phyloP scores from a whole-genome alignment of 1,140 invertebrate species.

The Zophobas morio region DNA sequence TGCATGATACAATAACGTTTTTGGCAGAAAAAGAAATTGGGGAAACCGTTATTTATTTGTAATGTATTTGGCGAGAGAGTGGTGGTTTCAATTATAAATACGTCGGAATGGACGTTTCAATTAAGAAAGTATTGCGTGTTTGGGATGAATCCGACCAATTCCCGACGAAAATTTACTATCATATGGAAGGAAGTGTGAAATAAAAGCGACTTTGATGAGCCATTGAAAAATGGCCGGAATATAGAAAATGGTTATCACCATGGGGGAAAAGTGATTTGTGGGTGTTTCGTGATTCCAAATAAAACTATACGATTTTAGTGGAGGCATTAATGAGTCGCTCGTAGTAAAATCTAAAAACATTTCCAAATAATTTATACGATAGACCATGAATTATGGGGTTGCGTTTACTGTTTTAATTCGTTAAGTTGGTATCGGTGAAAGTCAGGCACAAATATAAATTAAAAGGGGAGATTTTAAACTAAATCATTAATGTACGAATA shows the following conservation, averaged over 20 bases:
- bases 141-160: slow-evolving; percentile 37
- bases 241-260: background rate
- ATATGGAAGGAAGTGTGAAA: slow-evolving; percentile 40
- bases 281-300: slow-evolving; percentile 50
- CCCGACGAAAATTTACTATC: slow-evolving; percentile 35
- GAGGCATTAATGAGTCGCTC: slow-evolving; percentile 52
- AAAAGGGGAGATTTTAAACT: slow-evolving; percentile 55
- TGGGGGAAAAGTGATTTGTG: slow-evolving; percentile 31
- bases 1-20: slow-evolving; percentile 44
- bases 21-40: slow-evolving; percentile 42
- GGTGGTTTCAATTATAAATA: slow-evolving; percentile 51
- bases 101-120: slow-evolving; percentile 51
- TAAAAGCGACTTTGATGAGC: slow-evolving; percentile 21
- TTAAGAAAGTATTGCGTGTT: slow-evolving; percentile 51
- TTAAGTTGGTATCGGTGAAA: slow-evolving; percentile 58
- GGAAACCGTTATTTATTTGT: slow-evolving; percentile 42
- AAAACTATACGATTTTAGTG: slow-evolving; percentile 48
- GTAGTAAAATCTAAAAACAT: slow-evolving; percentile 54
- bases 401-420: slow-evolving; percentile 59
- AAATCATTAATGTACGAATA: slow-evolving; percentile 56
- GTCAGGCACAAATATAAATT: slow-evolving; percentile 59
- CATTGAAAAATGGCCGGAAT: slow-evolving; percentile 12
- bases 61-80: slow-evolving; percentile 26
- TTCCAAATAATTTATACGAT: slow-evolving; percentile 56
- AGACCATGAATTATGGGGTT: slow-evolving; percentile 55